phyloP scores from a whole-genome alignment of 2,113 vertebrate genomes.

The Lota lota region DNA sequence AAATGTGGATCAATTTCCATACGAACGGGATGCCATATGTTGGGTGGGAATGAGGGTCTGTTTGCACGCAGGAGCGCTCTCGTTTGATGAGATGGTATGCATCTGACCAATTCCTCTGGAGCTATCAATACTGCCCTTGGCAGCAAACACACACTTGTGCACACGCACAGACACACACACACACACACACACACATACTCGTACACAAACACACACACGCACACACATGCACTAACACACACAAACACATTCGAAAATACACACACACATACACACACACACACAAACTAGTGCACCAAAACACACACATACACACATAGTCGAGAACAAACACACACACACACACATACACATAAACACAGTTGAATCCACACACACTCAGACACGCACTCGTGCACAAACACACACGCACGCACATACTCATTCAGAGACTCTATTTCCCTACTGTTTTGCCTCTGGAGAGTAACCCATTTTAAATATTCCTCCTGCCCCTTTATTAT shows the following conservation, averaged over 20 bases:
- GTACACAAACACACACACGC: not conserved
- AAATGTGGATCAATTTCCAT: slow-evolving; percentile 45
- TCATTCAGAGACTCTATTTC: not conserved
- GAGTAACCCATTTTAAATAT: too few relatives aligned
- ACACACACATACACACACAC: too few relatives aligned
- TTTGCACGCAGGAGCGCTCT: not conserved
- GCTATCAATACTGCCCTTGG: slow-evolving; percentile 20
- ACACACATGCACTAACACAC: not conserved
- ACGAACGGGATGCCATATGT: slow-evolving; percentile 27
- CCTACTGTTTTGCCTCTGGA: not conserved
- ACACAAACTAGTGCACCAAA: not conserved
- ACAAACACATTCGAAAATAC: too few relatives aligned
- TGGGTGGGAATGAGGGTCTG: slow-evolving; percentile 7
- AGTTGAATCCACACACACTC: not conserved
- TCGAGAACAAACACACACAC: not conserved
- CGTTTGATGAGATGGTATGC: slow-evolving; percentile 19
- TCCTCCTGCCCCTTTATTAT: not conserved
- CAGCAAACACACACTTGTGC: not conserved
- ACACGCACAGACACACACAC: slow-evolving; percentile 1
- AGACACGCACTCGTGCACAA: not conserved
- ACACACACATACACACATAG: not conserved
- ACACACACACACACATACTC: not conserved
- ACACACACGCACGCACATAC: not conserved
- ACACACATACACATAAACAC: too few relatives aligned
- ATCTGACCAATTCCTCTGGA: slow-evolving; percentile 39